Conservation (phyloP, 2,888 invertebrate genomes). For the Brenthis ino region DNA sequence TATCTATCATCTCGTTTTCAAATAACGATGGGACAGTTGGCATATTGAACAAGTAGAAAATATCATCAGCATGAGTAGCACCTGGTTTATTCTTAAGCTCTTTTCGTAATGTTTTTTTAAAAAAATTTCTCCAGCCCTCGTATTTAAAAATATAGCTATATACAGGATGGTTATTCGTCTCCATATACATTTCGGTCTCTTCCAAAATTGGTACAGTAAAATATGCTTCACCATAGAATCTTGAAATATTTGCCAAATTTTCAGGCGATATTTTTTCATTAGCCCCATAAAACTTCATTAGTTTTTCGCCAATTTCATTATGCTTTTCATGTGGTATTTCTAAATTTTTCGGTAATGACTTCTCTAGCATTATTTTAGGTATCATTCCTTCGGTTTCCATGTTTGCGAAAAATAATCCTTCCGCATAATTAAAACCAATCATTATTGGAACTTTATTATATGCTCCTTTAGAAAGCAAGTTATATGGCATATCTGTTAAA, state of each 20-base stretch:
- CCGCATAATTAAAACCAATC: slow-evolving; percentile 58
- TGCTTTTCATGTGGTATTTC: no score
- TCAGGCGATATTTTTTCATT: no score
- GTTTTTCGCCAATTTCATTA: no score
- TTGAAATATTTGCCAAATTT: no score
- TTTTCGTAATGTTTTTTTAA: slow-evolving; percentile 46
- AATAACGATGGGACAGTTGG: slow-evolving; percentile 47
- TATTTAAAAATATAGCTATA: slow-evolving; percentile 64
- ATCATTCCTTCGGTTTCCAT: slow-evolving; percentile 59
- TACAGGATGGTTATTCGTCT: slow-evolving; percentile 52
- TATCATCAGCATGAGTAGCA: slow-evolving; percentile 65
- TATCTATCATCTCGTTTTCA: slow-evolving; percentile 56
- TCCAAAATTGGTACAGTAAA: no score
- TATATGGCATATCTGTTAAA: slow-evolving; percentile 58
- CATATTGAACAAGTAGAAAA: slow-evolving; percentile 60
- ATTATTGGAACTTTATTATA: slow-evolving; percentile 68
- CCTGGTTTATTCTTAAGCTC: slow-evolving; percentile 48
- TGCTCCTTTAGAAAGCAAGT: slow-evolving; percentile 53
- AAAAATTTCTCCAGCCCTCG: slow-evolving; percentile 54
- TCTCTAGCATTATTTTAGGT: slow-evolving; percentile 52
- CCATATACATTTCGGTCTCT: slow-evolving; percentile 51
- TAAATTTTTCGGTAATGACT: slow-evolving; percentile 55
- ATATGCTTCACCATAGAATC: no score
- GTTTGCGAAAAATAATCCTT: slow-evolving; percentile 58
- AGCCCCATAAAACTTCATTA: no score